Evolutionary conservation across 2,888 invertebrate genomes (phyloP).

Genomic region (Polyommatus iphigenia): DNA sequence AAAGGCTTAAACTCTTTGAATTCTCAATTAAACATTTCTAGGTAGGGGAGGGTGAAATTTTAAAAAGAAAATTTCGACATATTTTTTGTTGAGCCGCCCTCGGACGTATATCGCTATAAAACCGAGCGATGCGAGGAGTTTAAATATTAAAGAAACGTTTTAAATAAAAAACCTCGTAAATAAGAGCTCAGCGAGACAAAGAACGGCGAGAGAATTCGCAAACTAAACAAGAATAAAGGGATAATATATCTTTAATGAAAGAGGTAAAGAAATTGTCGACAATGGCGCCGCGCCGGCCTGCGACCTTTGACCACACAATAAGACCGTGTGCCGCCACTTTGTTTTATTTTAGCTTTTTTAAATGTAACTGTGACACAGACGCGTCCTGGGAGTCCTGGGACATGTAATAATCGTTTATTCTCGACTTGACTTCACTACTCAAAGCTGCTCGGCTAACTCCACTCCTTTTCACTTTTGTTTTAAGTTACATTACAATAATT

Average conservation of each 20-base stretch:
- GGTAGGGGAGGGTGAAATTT: neutral
- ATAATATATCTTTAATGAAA: conserved; percentile 73
- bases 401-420: conserved; percentile 18
- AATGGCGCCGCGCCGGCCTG: conserved; percentile 43
- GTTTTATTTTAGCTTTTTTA: conserved; percentile 28
- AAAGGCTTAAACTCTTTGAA: conserved; percentile 24
- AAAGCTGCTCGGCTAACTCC: neutral
- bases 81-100: neutral
- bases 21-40: conserved; percentile 20
- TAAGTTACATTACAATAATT: neutral
- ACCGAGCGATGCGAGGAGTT: conserved; percentile 56
- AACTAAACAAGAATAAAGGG: conserved; percentile 72
- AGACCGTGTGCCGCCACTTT: conserved; percentile 37
- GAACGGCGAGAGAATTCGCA: conserved; percentile 69
- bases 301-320: conserved; percentile 42
- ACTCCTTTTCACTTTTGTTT: conserved; percentile 9
- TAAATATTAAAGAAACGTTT: conserved; percentile 71
- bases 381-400: neutral
- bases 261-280: conserved; percentile 49
- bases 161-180: conserved; percentile 77
- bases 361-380: conserved; percentile 18
- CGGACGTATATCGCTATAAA: conserved; percentile 21
- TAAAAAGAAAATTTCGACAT: conserved; percentile 14
- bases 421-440: neutral
- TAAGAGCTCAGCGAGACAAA: conserved; percentile 78